Base-by-base conservation (phyloP, 2,113 vertebrate genomes). In the Myodes glareolus region DNA sequence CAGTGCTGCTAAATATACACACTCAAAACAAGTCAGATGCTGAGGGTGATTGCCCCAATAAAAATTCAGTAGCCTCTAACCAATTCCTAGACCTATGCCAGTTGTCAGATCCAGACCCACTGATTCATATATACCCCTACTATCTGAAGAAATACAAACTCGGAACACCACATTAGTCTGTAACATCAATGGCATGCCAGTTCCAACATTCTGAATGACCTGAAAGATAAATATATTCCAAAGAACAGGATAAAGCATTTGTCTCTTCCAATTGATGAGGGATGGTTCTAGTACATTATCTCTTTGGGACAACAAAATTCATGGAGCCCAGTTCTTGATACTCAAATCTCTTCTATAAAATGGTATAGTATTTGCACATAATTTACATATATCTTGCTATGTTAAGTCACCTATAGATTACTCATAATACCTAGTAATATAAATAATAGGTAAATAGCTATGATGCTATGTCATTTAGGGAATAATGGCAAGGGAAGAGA, bases 21-120 rank as follows among this genome's bases (percentile, higher is more conserved):
- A 82, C 75, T 52, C 70, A 97, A 95, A 93, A 47, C 29, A 95
- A 93, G 52, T 82, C 42, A 87, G 47, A 86, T 87, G 39, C 67
- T 82, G 17, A 92, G 33, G 17, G 31, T 85, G 27, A 76, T 0
- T 89, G 55, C 14, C 63, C 77, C 70, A 89, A 78, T 86, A 90
- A 95, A 94, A 67, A 92, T 9, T n/a, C 39, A 65, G 39, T 68
- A 72, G 12, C 23, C 55, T 33, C 55, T 85, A 78, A 25, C 45
- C 42, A 95, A 70, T 93, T 88, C 52, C 87, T 73, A n/a, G 12
- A 91, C 52, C 82, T 91, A 29, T 88, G 72, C 10, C 63, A 91
- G 52, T 91, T 85, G 77, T 78, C 77, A 86, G 27, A 92, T 91
- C 65, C 77, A 89, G 72, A 89, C 16, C 25, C 72, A 95, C 5